Evolutionary conservation across 1,140 invertebrate genomes (phyloP).

Genomic region (Phocides pigmalion): DNA sequence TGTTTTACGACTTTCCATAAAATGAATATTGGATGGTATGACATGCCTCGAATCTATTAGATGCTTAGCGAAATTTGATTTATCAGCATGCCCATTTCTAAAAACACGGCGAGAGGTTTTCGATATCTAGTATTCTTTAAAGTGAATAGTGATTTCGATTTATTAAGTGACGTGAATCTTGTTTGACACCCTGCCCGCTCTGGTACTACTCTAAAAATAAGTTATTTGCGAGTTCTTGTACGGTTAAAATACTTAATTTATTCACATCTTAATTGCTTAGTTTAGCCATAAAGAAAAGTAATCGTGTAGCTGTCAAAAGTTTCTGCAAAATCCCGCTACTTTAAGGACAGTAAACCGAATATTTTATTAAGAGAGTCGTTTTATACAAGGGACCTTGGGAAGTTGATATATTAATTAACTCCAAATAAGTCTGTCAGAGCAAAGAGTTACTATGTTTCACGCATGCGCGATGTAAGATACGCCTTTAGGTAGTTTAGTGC

Average conservation of each 20-base stretch:
- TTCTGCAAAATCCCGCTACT: constrained; percentile 30
- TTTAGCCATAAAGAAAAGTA: constrained; percentile 13
- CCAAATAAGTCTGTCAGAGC: constrained; percentile 73
- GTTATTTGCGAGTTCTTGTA: too few species aligned
- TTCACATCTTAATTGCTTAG: constrained; percentile 19
- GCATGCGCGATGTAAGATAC: constrained; percentile 75
- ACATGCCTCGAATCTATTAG: too few species aligned
- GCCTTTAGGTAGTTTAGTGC: constrained; percentile 71
- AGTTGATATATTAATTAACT: constrained; percentile 84
- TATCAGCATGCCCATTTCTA: too few species aligned
- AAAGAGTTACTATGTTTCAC: constrained; percentile 75
- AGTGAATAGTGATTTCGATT: too few species aligned
- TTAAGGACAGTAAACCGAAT: constrained; percentile 63
- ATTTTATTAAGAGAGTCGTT: constrained; percentile 76
- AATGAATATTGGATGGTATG: too few species aligned
- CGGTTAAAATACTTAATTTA: neutral
- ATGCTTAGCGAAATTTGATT: too few species aligned
- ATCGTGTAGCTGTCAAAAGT: constrained; percentile 29
- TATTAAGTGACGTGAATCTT: too few species aligned
- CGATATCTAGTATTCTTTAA: too few species aligned
- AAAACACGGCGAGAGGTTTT: too few species aligned
- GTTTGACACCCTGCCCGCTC: too few species aligned
- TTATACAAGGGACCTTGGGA: constrained; percentile 70
- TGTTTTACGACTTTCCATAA: too few species aligned
- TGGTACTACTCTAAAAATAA: too few species aligned